phyloP scores from a whole-genome alignment of 1,140 invertebrate genomes.

The Dolichoris vasculosae region DNA sequence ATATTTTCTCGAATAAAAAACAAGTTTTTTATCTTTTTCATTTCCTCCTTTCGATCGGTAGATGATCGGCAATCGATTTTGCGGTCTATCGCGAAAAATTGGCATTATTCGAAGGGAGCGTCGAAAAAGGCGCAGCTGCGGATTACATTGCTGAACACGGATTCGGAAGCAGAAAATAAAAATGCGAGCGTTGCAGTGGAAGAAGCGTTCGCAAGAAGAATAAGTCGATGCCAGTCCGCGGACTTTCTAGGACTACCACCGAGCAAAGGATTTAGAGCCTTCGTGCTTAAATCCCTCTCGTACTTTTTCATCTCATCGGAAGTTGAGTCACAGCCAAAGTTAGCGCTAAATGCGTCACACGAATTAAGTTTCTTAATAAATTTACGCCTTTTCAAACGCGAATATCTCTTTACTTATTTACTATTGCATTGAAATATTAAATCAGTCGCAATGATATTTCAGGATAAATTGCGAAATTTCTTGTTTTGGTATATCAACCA shows the following conservation, averaged over 20 bases:
- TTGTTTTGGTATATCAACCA: background rate
- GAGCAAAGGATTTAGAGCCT: background rate
- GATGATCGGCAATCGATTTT: too few species aligned
- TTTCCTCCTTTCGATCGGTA: too few species aligned
- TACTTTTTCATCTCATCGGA: too few species aligned
- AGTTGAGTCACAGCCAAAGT: too few species aligned
- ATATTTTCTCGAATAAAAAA: background rate
- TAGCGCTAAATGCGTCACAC: too few species aligned
- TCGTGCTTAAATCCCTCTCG: too few species aligned
- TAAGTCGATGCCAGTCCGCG: background rate
- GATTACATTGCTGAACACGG: too few species aligned
- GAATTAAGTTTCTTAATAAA: too few species aligned
- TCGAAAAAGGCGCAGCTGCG: background rate
- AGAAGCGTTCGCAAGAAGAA: background rate
- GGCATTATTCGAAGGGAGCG: background rate
- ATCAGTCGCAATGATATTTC: background rate
- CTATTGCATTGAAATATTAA: background rate
- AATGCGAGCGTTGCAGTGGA: background rate
- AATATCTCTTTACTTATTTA: background rate
- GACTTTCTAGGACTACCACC: background rate
- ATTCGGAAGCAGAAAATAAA: background rate
- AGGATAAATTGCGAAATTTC: slow-evolving; percentile 12
- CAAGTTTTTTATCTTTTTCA: too few species aligned
- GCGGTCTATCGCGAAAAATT: background rate
- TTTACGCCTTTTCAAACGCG: too few species aligned